A percentile compares a stretch with the other conserved stretches of the same genome.
Conservation (phyloP, 2,888 invertebrate species). For the Liodrosophila aerea region DNA sequence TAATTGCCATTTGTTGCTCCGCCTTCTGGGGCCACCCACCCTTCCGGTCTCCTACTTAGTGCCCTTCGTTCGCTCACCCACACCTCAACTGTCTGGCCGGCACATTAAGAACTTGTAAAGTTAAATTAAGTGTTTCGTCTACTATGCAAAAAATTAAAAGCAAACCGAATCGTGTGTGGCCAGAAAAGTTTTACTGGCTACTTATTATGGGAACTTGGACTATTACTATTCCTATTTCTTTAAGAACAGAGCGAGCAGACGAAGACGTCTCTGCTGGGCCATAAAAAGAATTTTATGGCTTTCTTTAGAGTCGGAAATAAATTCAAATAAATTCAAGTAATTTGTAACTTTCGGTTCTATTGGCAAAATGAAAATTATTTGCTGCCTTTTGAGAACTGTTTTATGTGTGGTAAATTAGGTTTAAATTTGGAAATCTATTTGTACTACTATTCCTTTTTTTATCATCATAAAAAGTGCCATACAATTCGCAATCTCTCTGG, state of each 20-base stretch:
- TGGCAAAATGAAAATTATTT: no score
- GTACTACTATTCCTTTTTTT: no score
- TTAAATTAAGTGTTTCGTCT: conserved; percentile 73
- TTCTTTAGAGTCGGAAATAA: conserved; percentile 1
- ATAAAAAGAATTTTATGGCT: conserved; percentile 3
- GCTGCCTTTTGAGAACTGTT: no score
- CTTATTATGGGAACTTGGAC: conserved; percentile 11
- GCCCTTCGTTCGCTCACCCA: not conserved
- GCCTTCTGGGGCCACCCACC: conserved; percentile 24
- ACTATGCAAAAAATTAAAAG: conserved; percentile 65
- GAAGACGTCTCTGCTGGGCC: not conserved
- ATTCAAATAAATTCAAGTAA: conserved; percentile 3
- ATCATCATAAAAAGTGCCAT: no score
- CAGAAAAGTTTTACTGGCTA: conserved; percentile 49
- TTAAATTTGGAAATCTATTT: no score
- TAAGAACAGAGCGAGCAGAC: not conserved
- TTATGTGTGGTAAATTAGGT: no score
- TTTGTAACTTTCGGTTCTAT: not conserved
- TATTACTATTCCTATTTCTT: conserved; percentile 1
- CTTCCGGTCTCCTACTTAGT: no score
- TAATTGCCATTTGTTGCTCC: conserved; percentile 68
- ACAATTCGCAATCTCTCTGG: conserved; percentile 11
- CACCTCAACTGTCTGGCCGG: conserved; percentile 59
- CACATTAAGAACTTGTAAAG: conserved; percentile 76
- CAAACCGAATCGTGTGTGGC: conserved; percentile 56